phyloP scores from a whole-genome alignment of 1,140 invertebrate genomes.

The Neoseiulus cucumeris region DNA sequence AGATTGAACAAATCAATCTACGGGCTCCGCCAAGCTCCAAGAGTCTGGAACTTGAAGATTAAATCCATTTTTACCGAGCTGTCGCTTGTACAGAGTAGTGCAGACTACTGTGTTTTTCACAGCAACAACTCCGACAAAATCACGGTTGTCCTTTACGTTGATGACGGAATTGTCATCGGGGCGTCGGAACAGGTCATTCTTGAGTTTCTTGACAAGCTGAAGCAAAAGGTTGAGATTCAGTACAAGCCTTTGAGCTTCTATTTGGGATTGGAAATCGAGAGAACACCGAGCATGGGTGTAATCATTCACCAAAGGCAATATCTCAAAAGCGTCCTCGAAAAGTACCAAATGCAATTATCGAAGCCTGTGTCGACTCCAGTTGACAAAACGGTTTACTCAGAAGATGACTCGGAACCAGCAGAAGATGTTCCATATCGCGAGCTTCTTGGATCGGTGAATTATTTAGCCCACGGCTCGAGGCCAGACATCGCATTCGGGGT shows the following conservation, averaged over 20 bases:
- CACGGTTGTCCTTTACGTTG: neutral
- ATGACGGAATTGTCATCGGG: neutral
- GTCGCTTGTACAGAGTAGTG: too few species aligned
- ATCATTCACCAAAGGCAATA: neutral
- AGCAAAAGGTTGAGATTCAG: neutral
- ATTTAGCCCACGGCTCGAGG: too few species aligned
- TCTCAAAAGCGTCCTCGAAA: too few species aligned
- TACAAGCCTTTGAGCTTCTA: too few species aligned
- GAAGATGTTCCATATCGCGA: neutral
- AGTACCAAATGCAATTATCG: too few species aligned
- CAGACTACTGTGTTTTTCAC: too few species aligned
- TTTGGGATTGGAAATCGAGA: too few species aligned
- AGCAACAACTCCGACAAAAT: neutral
- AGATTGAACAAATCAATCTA: constrained; percentile 14
- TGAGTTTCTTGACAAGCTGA: neutral
- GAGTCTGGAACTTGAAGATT: constrained; percentile 16
- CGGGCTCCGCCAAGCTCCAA: constrained; percentile 18
- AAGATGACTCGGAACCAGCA: neutral
- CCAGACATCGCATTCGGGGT: too few species aligned
- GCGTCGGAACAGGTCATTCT: neutral
- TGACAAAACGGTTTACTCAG: neutral
- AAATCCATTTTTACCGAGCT: too few species aligned
- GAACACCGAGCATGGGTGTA: neutral
- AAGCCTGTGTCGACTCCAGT: too few species aligned
- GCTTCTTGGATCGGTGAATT: neutral